A percentile compares a stretch with the other conserved stretches of the same genome.
Evolutionary conservation across 2,797 vertebrate species (phyloP).

Genomic region (Molossus alvarezi): DNA sequence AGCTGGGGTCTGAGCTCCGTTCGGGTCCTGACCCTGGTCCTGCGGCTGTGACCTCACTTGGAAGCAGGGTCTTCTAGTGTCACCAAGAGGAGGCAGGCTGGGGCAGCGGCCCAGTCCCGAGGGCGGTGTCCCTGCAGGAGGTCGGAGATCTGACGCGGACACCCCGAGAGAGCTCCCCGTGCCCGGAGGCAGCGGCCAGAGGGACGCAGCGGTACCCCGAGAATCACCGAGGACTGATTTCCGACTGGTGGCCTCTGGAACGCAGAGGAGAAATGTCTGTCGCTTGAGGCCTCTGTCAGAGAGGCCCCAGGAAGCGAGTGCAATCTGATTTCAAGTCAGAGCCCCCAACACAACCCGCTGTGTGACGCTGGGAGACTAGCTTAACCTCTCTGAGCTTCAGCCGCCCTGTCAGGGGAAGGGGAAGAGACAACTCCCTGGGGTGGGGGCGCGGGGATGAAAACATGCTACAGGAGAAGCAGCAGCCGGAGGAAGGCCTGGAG

Average conservation of each 20-base stretch:
- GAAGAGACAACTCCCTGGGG: background rate
- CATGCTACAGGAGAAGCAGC: too few species aligned
- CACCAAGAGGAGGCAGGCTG: accelerated
- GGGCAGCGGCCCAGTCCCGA: accelerated
- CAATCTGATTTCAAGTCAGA: accelerated
- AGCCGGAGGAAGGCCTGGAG: too few species aligned
- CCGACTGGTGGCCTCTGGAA: accelerated
- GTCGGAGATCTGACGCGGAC: background rate
- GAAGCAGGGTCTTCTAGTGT: background rate
- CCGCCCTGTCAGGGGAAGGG: accelerated
- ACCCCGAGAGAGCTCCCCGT: too few species aligned
- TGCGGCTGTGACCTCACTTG: background rate
- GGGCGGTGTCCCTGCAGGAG: background rate
- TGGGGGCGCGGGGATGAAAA: accelerated
- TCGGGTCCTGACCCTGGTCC: accelerated
- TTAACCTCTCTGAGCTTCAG: slow-evolving; percentile 19
- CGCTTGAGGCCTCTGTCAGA: accelerated
- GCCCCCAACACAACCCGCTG: accelerated
- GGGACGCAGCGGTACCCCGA: accelerated
- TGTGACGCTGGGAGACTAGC: background rate
- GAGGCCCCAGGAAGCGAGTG: accelerated
- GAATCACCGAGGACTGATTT: accelerated
- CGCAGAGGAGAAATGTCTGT: accelerated
- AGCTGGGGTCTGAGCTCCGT: accelerated
- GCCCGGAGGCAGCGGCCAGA: accelerated